A percentile compares a stretch with the other conserved stretches of the same genome.
Conservation (phyloP, 64 coral and sea anemone species). For the Montipora sp. region DNA sequence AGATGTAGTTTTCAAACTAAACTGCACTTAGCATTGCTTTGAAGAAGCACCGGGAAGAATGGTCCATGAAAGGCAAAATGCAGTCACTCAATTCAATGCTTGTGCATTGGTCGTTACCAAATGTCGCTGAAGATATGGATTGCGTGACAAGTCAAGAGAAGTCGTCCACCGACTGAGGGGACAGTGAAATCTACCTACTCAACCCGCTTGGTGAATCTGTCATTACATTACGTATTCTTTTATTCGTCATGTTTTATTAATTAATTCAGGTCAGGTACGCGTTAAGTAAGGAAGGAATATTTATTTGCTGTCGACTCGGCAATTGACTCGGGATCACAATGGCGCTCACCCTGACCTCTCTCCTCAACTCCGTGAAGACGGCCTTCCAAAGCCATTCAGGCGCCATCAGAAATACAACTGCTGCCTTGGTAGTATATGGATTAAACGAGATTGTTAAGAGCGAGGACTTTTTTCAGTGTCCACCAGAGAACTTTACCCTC, state of each 20-base stretch:
- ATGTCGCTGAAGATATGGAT: no score
- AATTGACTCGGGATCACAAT: not conserved
- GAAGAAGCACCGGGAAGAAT: no score
- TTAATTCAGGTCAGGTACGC: not conserved
- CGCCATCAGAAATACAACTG: constrained; percentile 71
- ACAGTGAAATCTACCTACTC: no score
- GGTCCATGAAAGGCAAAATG: no score
- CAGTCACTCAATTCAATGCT: no score
- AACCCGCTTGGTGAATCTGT: no score
- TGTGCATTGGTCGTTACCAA: no score
- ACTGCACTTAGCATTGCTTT: no score
- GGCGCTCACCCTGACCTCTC: constrained; percentile 65
- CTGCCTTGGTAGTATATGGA: constrained; percentile 68
- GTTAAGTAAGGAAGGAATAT: not conserved
- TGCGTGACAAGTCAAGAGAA: no score
- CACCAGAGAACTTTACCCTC: constrained; percentile 41
- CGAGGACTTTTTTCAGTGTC: constrained; percentile 77
- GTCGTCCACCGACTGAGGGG: no score
- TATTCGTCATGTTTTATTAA: not conserved
- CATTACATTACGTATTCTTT: no score
- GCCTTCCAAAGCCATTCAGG: constrained; percentile 62
- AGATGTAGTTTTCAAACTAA: no score
- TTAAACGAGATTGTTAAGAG: constrained; percentile 78
- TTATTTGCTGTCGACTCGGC: not conserved
- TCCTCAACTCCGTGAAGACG: constrained; percentile 71